Evolutionary conservation across 2,113 vertebrate genomes (phyloP), one percentile per base, ranked within the genome.

Genomic region (Rhizomys pruinosus): DNA sequence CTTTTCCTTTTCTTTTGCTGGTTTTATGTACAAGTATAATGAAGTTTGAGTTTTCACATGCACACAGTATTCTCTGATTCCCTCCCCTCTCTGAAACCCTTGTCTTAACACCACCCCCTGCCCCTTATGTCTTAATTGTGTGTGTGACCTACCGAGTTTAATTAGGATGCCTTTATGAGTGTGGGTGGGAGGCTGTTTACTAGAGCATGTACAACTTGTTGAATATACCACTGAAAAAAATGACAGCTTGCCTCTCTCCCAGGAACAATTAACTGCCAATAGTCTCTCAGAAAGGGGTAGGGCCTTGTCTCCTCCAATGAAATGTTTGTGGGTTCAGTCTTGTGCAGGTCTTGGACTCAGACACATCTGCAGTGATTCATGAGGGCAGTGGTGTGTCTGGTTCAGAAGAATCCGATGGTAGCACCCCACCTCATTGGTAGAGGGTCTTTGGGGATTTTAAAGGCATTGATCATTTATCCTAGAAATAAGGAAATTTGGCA

Each of bases 401-500:
- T n/a, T n/a, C n/a, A n/a, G n/a, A n/a, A n/a, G n/a, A n/a, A n/a
- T n/a, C n/a, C n/a, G n/a, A n/a, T n/a, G n/a, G n/a, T n/a, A n/a
- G n/a, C n/a, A n/a, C n/a, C n/a, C n/a, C n/a, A n/a, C n/a, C n/a
- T n/a, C n/a, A n/a, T n/a, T n/a, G n/a, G n/a, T 63, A n/a, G 12
- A 61, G 55, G 5, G 57, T 61, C 57, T 81, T 81, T 63, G 12
- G 39, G 37, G n/a, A 64, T 64, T 91, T 91, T 87, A 61, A 96
- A 87, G 77, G 17, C 42, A 74, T 57, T 91, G 42, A 29, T 23
- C 12, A 63, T 91, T 93, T 90, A 87, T 87, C 15, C 2, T 90
- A 79, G 68, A 93, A 91, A 85, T 92, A 66, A 91, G 72, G 77
- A 77, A 82, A 57, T 90, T 72, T 81, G 73, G 44, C 57, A 89